Evolutionary conservation across 2,797 vertebrate species (phyloP).

Genomic region (Manis crassicaudata): DNA sequence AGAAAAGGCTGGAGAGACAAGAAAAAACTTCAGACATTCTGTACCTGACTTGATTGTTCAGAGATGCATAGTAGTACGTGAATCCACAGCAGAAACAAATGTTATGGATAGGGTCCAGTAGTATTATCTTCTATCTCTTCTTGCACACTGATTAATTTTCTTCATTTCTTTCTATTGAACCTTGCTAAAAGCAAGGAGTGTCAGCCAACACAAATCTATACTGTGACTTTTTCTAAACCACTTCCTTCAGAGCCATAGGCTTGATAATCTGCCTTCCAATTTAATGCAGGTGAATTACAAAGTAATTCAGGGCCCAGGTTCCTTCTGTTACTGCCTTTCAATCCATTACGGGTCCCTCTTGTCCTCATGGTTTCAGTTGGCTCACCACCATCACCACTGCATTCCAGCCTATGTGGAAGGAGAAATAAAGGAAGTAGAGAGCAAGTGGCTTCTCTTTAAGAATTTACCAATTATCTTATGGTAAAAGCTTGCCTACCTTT

Average conservation of each 20-base stretch:
- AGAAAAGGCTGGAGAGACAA: not conserved
- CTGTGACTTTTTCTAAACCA: not conserved
- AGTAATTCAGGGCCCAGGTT: not conserved
- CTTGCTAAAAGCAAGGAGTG: not conserved
- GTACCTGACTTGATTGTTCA: not conserved
- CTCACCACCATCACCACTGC: not conserved
- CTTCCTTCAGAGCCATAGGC: not conserved
- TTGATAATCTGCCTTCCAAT: slow-evolving; percentile 3
- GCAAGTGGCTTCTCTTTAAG: not conserved
- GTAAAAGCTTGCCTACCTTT: not conserved
- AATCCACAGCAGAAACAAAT: not conserved
- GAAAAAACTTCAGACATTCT: not conserved
- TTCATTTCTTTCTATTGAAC: slow-evolving; percentile 14
- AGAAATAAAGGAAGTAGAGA: not conserved
- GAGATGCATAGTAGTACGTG: not conserved
- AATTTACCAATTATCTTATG: not conserved
- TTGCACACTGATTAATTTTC: slow-evolving; percentile 25
- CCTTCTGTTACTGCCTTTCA: not conserved
- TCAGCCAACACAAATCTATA: slow-evolving; percentile 6
- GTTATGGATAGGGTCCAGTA: not conserved
- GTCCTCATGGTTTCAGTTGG: not conserved
- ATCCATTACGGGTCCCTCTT: not conserved
- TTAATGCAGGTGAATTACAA: not conserved
- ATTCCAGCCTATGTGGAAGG: not conserved
- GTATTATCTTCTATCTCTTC: not conserved